Percentiles rank a stretch among this genome's conserved stretches.
These are phyloP conservation scores for Bombus breviceps DNA, from an alignment of 1,140 invertebrate species.

Conservation along the genomic window DNA sequence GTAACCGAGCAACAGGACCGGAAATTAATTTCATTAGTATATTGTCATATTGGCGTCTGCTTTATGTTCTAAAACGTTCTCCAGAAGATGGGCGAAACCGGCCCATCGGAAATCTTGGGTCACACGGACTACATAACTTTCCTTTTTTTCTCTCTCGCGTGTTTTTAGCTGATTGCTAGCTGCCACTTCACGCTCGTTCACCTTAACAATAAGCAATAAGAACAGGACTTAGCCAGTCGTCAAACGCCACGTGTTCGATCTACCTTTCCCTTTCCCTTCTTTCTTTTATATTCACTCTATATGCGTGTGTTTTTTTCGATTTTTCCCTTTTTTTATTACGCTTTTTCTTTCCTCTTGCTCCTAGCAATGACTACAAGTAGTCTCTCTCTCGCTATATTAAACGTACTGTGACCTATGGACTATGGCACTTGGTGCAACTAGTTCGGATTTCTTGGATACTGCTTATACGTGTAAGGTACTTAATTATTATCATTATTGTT, in stretches of 20 bases:
- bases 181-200: constrained; percentile 26
- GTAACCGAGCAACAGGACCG: constrained; percentile 58
- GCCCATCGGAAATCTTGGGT: constrained; percentile 46
- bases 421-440: constrained; percentile 75
- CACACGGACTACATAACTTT: constrained; percentile 25
- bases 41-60: constrained; percentile 65
- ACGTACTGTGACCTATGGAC: constrained; percentile 69
- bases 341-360: constrained; percentile 24
- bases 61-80: constrained; percentile 44
- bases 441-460: constrained; percentile 64
- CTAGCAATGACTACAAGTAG: constrained; percentile 38
- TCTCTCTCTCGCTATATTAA: constrained; percentile 46
- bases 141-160: background rate
- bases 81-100: constrained; percentile 35
- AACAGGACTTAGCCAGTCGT: constrained; percentile 24
- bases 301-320: constrained; percentile 15
- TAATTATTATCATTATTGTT: constrained; percentile 61
- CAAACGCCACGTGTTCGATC: constrained; percentile 31
- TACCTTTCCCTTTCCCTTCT: background rate
- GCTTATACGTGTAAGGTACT: constrained; percentile 67
- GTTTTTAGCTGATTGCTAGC: constrained; percentile 1
- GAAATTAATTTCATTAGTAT: constrained; percentile 62
- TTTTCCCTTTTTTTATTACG: constrained; percentile 2
- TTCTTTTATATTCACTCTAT: constrained; percentile 5
- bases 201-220: constrained; percentile 39